phyloP scores from a whole-genome alignment of 2,797 vertebrate genomes.

The Philypnodon macrostomus region DNA sequence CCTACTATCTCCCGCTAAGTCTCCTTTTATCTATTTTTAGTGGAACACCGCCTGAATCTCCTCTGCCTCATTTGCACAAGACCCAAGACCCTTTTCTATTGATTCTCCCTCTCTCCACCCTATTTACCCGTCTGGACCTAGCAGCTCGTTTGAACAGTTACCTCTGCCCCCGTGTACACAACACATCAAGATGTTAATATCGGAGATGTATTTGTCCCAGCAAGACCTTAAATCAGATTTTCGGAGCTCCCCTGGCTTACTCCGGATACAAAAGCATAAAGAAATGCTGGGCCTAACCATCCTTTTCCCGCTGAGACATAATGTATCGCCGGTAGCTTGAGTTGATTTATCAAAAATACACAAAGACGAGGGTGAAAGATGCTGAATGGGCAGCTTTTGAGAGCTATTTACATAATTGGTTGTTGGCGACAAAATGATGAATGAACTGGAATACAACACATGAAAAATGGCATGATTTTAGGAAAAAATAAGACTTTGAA shows the following conservation, averaged over 20 bases:
- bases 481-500: too few relatives aligned
- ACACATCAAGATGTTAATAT: conserved; percentile 58
- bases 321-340: conserved; percentile 60
- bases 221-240: conserved; percentile 52
- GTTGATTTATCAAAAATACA: conserved; percentile 72
- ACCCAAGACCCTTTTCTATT: conserved; percentile 28
- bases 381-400: conserved; percentile 68
- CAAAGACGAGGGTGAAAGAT: conserved; percentile 59
- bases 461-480: conserved; percentile 46
- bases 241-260: conserved; percentile 18
- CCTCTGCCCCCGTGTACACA: conserved; percentile 35
- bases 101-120: conserved; percentile 38
- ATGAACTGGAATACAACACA: conserved; percentile 61
- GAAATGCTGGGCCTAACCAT: conserved; percentile 42
- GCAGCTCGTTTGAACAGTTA: conserved; percentile 34
- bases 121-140: conserved; percentile 25
- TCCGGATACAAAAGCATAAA: conserved; percentile 35
- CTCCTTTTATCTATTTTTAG: conserved; percentile 53
- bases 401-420: conserved; percentile 74
- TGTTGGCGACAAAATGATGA: conserved; percentile 75
- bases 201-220: conserved; percentile 43
- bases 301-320: conserved; percentile 62
- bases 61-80: conserved; percentile 34
- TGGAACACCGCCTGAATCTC: conserved; percentile 42
- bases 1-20: conserved; percentile 24